A percentile compares a stretch with the other conserved stretches of the same genome.
Conservation (phyloP, 1,140 invertebrate species). For the Micrasema longulum region DNA sequence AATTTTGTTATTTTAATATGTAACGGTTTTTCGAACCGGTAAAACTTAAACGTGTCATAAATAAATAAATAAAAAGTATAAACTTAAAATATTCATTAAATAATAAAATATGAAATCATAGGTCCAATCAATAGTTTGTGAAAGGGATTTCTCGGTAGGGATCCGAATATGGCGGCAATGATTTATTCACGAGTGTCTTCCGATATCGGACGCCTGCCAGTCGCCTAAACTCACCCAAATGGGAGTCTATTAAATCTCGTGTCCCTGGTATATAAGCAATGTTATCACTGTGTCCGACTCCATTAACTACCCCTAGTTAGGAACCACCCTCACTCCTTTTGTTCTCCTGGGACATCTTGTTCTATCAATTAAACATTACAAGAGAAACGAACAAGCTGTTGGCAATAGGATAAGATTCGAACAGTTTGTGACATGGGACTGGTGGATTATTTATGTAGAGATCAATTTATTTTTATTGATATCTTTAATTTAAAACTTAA, state of each 20-base stretch:
- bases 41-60: no score
- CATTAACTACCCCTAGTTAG: constrained; percentile 22
- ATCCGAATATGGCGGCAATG: no score
- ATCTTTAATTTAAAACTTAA: no score
- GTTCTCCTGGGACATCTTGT: constrained; percentile 34
- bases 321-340: not conserved
- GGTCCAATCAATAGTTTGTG: no score
- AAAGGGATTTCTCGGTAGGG: no score
- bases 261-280: constrained; percentile 35
- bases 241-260: constrained; percentile 25
- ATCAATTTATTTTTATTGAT: no score
- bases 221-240: constrained; percentile 15
- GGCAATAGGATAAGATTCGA: not conserved
- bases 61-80: no score
- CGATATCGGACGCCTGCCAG: constrained; percentile 10
- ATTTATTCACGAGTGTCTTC: not conserved
- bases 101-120: no score
- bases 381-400: constrained; percentile 9
- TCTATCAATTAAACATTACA: constrained; percentile 41
- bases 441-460: no score
- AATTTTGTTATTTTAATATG: no score
- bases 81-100: no score
- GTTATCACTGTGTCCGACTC: constrained; percentile 36
- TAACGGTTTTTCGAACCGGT: no score
- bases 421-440: not conserved